A percentile compares a stretch with the other conserved stretches of the same genome.
Conservation (phyloP, 2,113 vertebrate species). For the Danionella cerebrum region DNA sequence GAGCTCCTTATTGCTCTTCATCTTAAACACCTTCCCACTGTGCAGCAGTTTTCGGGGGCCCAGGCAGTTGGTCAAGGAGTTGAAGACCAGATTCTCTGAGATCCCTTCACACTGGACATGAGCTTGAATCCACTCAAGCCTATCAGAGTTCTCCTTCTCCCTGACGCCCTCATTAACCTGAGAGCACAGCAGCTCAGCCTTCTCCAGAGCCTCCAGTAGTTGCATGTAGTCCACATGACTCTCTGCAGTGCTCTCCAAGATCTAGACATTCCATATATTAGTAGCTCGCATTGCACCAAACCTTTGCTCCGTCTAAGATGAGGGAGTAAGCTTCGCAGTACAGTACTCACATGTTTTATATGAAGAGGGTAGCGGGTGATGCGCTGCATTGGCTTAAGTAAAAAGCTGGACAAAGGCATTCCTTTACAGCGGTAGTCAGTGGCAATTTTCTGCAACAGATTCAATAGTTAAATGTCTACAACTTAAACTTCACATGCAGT, state of each 20-base stretch:
- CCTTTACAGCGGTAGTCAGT: conserved; percentile 90
- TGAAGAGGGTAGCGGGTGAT: conserved; percentile 95
- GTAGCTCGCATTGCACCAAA: neutral
- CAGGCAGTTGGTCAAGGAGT: conserved; percentile 94
- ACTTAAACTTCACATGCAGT: neutral
- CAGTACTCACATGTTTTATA: conserved; percentile 81
- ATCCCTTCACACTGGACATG: conserved; percentile 85
- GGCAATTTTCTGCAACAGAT: conserved; percentile 76
- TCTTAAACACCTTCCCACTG: conserved; percentile 87
- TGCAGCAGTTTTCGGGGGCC: conserved; percentile 90
- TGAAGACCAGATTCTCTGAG: conserved; percentile 84
- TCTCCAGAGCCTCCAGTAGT: conserved; percentile 78
- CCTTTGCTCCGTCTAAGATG: neutral
- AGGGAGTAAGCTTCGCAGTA: neutral
- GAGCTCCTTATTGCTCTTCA: conserved; percentile 92
- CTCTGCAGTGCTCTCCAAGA: conserved; percentile 86
- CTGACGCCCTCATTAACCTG: conserved; percentile 92
- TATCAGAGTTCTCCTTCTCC: conserved; percentile 89
- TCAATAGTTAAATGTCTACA: neutral
- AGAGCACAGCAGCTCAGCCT: conserved; percentile 83
- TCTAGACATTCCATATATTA: conserved; percentile 63
- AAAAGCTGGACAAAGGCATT: conserved; percentile 96
- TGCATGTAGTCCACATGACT: conserved; percentile 68
- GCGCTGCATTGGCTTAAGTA: conserved; percentile 96
- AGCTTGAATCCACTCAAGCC: conserved; percentile 89